Conservation (phyloP, 1,140 invertebrate genomes). For the Diploscapter pachys region DNA sequence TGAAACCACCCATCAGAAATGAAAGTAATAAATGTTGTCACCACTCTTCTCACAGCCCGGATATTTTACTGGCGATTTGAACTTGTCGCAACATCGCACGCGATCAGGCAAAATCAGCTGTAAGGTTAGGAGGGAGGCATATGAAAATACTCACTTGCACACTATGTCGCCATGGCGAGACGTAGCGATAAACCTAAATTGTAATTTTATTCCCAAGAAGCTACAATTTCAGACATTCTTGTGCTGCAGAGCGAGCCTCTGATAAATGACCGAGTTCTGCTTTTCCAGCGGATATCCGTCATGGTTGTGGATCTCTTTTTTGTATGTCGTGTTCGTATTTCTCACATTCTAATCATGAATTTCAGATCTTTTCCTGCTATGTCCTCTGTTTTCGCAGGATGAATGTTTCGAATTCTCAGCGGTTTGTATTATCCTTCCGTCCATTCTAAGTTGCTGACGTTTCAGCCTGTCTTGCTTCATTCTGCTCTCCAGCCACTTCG, state of each 20-base stretch:
- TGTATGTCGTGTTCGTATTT: conserved; percentile 63
- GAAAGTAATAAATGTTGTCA: no score
- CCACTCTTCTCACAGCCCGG: no score
- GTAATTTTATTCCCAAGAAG: conserved; percentile 2
- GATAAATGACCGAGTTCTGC: conserved; percentile 72
- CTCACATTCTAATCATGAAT: background rate
- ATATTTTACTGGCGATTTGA: no score
- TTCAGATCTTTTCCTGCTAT: conserved; percentile 18
- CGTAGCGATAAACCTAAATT: background rate
- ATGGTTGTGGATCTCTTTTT: conserved; percentile 81
- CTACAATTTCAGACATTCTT: conserved; percentile 73
- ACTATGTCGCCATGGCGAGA: no score
- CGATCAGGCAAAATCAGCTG: no score
- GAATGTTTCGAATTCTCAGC: conserved; percentile 1
- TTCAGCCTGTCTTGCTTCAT: conserved; percentile 51
- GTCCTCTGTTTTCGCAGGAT: conserved; percentile 9
- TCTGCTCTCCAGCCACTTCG: conserved; percentile 76
- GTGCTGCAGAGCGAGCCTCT: conserved; percentile 79
- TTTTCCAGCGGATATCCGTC: conserved; percentile 88
- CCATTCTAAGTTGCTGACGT: background rate
- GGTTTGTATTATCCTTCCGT: conserved; percentile 1
- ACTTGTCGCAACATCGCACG: no score
- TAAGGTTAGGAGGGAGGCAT: no score
- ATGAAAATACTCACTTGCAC: no score
- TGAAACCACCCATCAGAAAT: no score